A percentile compares a stretch with the other conserved stretches of the same genome.
These are phyloP conservation scores for Bufo gargarizans DNA, from an alignment of 2,113 vertebrate genomes.

Conservation along the genomic window DNA sequence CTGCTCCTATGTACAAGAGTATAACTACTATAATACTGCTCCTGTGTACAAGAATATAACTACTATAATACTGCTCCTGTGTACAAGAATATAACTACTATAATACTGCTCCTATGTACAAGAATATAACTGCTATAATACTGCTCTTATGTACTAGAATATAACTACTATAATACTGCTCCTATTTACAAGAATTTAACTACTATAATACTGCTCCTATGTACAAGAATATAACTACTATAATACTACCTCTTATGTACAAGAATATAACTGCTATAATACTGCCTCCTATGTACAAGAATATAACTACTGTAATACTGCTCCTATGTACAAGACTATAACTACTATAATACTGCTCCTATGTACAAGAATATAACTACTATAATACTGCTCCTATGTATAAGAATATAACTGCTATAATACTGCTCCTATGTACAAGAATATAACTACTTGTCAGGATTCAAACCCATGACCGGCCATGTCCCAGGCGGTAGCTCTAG, in stretches of 20 bases:
- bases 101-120: not conserved
- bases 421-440: not conserved
- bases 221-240: not conserved
- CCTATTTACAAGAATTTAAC: not conserved
- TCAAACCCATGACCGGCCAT: too few species aligned
- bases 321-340: not conserved
- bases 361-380: not conserved
- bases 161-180: not conserved
- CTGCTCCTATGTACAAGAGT: not conserved
- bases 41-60: not conserved
- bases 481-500: too few species aligned
- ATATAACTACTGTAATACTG: not conserved
- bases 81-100: not conserved
- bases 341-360: not conserved
- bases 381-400: not conserved
- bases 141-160: not conserved
- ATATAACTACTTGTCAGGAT: slow-evolving; percentile 6
- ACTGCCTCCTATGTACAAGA: not conserved
- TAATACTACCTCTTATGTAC: not conserved
- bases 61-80: not conserved
- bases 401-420: too few species aligned
- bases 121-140: slow-evolving; percentile 5
- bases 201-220: not conserved
- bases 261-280: not conserved
- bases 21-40: not conserved